phyloP scores from a whole-genome alignment of 2,113 vertebrate species.

The Chamaea fasciata region DNA sequence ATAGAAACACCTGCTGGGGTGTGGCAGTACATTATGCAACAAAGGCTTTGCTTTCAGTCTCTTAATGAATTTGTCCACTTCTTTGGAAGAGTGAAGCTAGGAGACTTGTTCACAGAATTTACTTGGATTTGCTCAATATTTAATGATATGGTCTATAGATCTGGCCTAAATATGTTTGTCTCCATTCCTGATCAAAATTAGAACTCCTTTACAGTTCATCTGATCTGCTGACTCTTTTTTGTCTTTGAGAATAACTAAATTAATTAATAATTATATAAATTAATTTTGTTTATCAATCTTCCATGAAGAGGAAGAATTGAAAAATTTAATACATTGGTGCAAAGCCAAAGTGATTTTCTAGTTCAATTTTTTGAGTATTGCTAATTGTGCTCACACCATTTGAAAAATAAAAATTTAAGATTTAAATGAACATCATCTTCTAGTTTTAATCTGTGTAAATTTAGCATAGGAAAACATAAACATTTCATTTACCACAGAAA shows the following conservation, averaged over 20 bases:
- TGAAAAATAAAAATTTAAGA: neutral
- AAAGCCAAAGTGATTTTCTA: neutral
- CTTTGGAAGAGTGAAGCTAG: neutral
- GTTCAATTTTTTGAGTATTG: neutral
- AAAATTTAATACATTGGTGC: neutral
- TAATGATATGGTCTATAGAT: neutral
- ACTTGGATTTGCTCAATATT: neutral
- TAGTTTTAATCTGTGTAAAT: neutral
- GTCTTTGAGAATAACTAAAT: neutral
- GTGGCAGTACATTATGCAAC: neutral
- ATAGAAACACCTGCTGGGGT: no score
- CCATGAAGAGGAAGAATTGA: neutral
- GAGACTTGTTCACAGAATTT: neutral
- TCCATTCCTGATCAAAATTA: neutral
- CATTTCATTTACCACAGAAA: neutral
- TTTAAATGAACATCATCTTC: neutral
- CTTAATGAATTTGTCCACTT: neutral
- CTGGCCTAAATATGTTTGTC: neutral
- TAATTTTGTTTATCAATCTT: neutral
- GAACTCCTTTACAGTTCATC: neutral
- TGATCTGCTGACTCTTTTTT: neutral
- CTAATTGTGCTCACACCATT: neutral
- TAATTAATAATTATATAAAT: neutral
- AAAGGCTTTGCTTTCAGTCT: neutral
- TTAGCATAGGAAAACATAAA: neutral